A percentile compares a stretch with the other conserved stretches of the same genome.
Conservation (phyloP, 2,113 vertebrate genomes). For the Diadophis punctatus region DNA sequence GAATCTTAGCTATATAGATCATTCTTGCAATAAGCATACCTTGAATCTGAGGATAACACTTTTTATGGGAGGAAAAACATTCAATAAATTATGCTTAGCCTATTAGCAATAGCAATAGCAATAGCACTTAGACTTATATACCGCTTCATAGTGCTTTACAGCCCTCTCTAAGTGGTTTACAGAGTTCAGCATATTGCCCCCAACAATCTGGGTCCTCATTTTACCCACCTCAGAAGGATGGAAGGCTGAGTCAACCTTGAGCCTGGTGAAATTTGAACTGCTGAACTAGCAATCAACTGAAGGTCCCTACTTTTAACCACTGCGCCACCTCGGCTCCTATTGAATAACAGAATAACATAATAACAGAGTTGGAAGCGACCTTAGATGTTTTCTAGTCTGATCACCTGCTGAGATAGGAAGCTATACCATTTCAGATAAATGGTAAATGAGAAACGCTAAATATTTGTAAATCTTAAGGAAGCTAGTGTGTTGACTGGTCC, state of each 20-base stretch:
- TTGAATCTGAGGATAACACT: background rate
- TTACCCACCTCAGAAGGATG: too few species aligned
- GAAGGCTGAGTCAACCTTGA: too few species aligned
- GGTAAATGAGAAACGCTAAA: background rate
- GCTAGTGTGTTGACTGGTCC: constrained; percentile 26
- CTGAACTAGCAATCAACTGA: too few species aligned
- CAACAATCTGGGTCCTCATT: too few species aligned
- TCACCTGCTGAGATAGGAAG: background rate
- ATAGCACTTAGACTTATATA: too few species aligned
- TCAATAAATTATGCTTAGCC: constrained; percentile 20
- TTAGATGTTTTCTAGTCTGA: background rate
- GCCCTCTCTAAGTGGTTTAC: too few species aligned
- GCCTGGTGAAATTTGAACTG: too few species aligned
- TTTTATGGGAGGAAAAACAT: background rate
- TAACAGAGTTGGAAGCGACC: background rate
- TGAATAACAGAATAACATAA: background rate
- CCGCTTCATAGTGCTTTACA: too few species aligned
- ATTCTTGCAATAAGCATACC: constrained; percentile 36
- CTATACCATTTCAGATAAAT: background rate
- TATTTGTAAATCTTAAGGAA: constrained; percentile 32
- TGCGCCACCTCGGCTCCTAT: too few species aligned
- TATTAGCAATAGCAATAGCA: too few species aligned
- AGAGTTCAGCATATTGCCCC: too few species aligned
- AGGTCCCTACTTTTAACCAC: too few species aligned
- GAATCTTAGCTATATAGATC: constrained; percentile 38